Conservation (phyloP, 1,140 invertebrate genomes). For the Nixonia krombeini region DNA sequence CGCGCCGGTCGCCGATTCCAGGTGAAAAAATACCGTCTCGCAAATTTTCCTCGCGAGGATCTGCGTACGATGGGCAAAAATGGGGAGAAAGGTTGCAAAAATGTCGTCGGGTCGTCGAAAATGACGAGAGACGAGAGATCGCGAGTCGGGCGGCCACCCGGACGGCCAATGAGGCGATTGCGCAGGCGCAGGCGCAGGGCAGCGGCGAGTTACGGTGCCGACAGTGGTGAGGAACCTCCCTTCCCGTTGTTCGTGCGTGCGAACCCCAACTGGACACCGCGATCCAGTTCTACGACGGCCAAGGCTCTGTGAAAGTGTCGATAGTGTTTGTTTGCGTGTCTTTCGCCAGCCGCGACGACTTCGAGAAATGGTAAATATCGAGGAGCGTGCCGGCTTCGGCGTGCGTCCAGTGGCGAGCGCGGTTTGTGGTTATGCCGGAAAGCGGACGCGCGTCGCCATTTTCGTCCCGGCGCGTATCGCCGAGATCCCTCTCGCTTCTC, state of each 20-base stretch:
- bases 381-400: background rate
- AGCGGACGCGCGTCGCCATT: constrained; percentile 67
- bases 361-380: constrained; percentile 59
- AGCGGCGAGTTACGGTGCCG: constrained; percentile 35
- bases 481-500: background rate
- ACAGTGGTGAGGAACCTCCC: constrained; percentile 55
- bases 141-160: background rate
- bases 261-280: constrained; percentile 53
- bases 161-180: constrained; percentile 24
- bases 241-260: constrained; percentile 56
- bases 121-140: background rate
- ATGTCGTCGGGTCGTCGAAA: background rate
- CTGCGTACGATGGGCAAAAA: background rate
- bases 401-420: background rate
- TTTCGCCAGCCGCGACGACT: constrained; percentile 44
- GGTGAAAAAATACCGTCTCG: background rate
- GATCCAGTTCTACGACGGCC: constrained; percentile 56
- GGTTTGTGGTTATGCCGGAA: constrained; percentile 57
- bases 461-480: constrained; percentile 54
- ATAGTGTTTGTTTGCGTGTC: constrained; percentile 61
- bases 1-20: background rate
- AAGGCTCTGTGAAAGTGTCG: constrained; percentile 56
- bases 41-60: background rate
- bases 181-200: constrained; percentile 63
- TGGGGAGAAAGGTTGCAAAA: background rate